Evolutionary conservation across 2,113 vertebrate species (phyloP), one percentile per base, ranked within the genome.

Genomic region (Malurus alboscapulatus): DNA sequence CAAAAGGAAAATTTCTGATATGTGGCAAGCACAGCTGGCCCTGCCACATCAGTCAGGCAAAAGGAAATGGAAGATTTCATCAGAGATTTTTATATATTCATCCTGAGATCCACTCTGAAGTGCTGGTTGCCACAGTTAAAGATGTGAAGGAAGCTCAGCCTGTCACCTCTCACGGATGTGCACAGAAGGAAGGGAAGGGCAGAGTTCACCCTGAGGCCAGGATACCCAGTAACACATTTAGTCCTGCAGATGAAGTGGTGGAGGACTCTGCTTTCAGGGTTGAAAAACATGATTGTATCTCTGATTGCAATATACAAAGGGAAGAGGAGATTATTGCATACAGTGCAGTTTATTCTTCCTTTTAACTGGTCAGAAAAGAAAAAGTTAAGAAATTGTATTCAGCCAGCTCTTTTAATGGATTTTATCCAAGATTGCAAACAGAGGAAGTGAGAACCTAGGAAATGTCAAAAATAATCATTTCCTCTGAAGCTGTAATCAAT

Each of bases 1-100:
- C 10, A 90, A 77, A 80, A 90, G 38, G 54, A 81, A 76, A 57
- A 62, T 84, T 72, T 61, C 21, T 72, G 76, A 45, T 69, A 7
- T 65, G 40, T 94, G 84, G 78, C 84, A 87, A 68, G 45, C 34
- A 61, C 81, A 91, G 54, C 74, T 89, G 78, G 71, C 17, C 45
- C 58, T 93, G 78, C 50, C 90, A 91, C 77, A 92, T 87, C 78
- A 91, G 42, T 87, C 71, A 91, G 25, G n/a, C 9, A 17, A 58
- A 68, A 78, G 30, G 83, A 83, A 78, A 27, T 20, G 44, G 15
- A 75, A 75, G 61, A 25, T 89, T 91, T 95, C 40, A 84, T 94
- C 84, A 73, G 42, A 61, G 61, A 11, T 21, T 58, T 48, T 86
- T 44, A 71, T 67, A 66, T 69, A 55, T 44, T 71, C 13, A 75